These are phyloP conservation scores for Myotis vivesi DNA, from an alignment of 2,797 vertebrate genomes.

Conservation along the genomic window DNA sequence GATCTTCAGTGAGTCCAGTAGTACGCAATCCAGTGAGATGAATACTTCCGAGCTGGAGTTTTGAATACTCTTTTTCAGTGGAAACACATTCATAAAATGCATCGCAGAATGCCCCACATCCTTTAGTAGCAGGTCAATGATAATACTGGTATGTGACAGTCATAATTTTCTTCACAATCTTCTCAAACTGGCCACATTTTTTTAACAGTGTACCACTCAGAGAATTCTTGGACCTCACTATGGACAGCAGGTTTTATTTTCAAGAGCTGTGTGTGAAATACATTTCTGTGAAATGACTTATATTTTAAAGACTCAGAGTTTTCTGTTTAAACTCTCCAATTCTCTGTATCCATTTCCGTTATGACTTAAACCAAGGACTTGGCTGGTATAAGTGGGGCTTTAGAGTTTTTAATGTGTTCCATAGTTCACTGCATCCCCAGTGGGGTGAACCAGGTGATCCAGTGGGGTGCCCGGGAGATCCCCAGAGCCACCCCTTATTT, in stretches of 20 bases:
- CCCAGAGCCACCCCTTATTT: background rate
- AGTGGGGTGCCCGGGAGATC: accelerated
- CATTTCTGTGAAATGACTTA: background rate
- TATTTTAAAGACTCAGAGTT: background rate
- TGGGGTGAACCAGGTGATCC: background rate
- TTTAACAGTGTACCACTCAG: background rate
- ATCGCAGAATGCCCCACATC: background rate
- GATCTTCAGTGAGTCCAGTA: background rate
- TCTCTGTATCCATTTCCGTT: background rate
- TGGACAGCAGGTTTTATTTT: background rate
- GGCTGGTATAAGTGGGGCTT: background rate
- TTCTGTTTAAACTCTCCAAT: background rate
- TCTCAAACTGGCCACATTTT: background rate
- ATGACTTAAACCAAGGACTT: background rate
- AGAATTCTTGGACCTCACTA: background rate
- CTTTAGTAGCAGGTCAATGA: background rate
- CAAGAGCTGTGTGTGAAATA: background rate
- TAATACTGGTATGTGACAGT: background rate
- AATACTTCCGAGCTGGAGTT: background rate
- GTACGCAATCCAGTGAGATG: background rate
- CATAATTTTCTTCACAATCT: background rate
- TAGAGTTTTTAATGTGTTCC: background rate
- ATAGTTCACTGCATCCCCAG: background rate
- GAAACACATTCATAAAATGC: background rate
- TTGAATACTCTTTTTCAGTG: background rate